Percentiles rank a stretch among this genome's conserved stretches.
Evolutionary conservation across 2,113 vertebrate genomes (phyloP).

Genomic region (Mormyrus lacerda): DNA sequence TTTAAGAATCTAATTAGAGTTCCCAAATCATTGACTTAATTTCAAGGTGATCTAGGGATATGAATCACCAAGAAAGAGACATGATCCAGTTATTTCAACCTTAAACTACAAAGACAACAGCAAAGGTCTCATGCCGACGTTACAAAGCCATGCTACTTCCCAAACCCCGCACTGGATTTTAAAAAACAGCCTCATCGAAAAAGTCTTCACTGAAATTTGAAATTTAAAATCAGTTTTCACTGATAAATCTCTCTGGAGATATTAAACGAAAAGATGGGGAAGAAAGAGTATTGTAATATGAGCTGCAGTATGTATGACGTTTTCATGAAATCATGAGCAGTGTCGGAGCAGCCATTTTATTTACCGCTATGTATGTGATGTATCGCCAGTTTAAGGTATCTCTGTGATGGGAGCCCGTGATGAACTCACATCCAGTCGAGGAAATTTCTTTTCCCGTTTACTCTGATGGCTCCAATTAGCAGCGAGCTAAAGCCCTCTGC

Average conservation of each 20-base stretch:
- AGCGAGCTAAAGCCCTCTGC: slow-evolving; percentile 35
- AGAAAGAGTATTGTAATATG: not conserved
- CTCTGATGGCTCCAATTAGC: slow-evolving; percentile 58
- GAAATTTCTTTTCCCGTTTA: slow-evolving; percentile 58
- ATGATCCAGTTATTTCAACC: not conserved
- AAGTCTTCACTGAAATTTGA: not conserved
- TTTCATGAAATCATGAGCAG: not conserved
- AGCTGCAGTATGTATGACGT: not conserved
- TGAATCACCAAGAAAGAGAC: slow-evolving; percentile 5
- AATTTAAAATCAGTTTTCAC: not conserved
- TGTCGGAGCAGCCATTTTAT: not conserved
- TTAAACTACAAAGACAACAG: not conserved
- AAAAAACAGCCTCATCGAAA: not conserved
- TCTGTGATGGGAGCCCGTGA: not conserved
- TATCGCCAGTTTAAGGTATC: not conserved
- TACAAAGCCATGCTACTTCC: no score
- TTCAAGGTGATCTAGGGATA: not conserved
- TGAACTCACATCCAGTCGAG: slow-evolving; percentile 52
- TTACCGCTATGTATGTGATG: not conserved
- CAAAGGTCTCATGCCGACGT: not conserved
- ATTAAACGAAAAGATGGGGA: not conserved
- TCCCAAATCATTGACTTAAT: not conserved
- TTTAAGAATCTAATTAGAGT: slow-evolving; percentile 9
- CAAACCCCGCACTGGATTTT: not conserved
- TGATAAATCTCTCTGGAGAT: not conserved